A percentile compares a stretch with the other conserved stretches of the same genome.
Conservation (phyloP, 2,888 invertebrate genomes). For the Calameuta idolon region DNA sequence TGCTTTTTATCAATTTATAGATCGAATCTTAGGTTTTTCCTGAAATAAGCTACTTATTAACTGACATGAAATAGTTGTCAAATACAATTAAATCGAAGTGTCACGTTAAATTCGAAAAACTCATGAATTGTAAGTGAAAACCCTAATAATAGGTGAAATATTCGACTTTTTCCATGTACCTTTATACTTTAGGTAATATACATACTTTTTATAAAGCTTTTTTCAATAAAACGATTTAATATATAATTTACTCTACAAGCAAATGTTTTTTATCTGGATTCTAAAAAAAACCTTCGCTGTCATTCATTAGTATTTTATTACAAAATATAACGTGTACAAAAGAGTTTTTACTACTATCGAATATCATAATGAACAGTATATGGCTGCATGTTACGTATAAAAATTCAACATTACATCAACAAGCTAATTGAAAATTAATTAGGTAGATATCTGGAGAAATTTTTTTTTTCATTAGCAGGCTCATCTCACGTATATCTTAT, state of each 20-base stretch:
- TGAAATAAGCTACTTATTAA: constrained; percentile 4
- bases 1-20: constrained; percentile 12
- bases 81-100: not conserved
- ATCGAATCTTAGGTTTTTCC: constrained; percentile 3
- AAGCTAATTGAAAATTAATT: not conserved
- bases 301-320: constrained; percentile 22
- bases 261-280: not conserved
- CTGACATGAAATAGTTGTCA: constrained; percentile 4
- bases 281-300: not conserved
- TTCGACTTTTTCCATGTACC: not conserved
- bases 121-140: not conserved
- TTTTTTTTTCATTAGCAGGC: not conserved
- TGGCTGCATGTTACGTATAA: constrained; percentile 14
- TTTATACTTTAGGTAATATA: not conserved
- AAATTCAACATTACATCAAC: not conserved
- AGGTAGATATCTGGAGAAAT: not conserved
- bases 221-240: constrained; percentile 5
- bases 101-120: not conserved
- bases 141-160: not conserved
- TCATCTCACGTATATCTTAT: not conserved
- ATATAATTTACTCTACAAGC: not conserved
- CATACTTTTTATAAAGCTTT: not conserved
- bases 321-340: constrained; percentile 23
- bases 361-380: constrained; percentile 14
- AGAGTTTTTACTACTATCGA: constrained; percentile 12